Conservation (phyloP, 2,113 vertebrate genomes). For the human (Homo sapiens) region DNA sequence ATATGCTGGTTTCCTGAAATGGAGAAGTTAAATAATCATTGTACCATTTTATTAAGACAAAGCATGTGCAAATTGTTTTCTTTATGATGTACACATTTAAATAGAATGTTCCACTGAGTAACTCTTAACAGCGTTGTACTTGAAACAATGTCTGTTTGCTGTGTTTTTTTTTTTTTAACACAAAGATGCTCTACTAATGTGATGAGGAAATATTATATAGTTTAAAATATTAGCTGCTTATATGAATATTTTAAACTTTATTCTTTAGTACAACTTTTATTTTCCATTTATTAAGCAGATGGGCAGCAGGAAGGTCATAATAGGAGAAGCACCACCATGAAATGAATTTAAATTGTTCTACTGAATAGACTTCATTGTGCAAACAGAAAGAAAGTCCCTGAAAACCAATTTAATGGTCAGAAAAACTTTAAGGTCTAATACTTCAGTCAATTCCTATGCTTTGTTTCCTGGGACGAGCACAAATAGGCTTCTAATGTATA, state of each 20-base stretch:
- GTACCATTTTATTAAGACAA: background rate
- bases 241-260: constrained; percentile 44
- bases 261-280: constrained; percentile 49
- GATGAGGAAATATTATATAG: constrained; percentile 17
- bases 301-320: constrained; percentile 58
- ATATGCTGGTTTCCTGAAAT: background rate
- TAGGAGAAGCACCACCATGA: constrained; percentile 67
- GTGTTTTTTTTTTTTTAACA: background rate
- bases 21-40: background rate
- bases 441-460: constrained; percentile 66
- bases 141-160: constrained; percentile 42
- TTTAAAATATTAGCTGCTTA: constrained; percentile 54
- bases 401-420: constrained; percentile 76
- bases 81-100: constrained; percentile 31
- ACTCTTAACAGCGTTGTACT: background rate
- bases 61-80: background rate
- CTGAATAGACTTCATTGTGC: constrained; percentile 62
- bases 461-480: constrained; percentile 55
- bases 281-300: constrained; percentile 60
- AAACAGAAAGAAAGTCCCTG: constrained; percentile 61
- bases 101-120: background rate
- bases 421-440: constrained; percentile 73
- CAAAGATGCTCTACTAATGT: background rate
- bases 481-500: constrained; percentile 56
- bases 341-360: constrained; percentile 75